phyloP scores from a whole-genome alignment of 2,888 invertebrate genomes.

The Cecidostiba fungosa region DNA sequence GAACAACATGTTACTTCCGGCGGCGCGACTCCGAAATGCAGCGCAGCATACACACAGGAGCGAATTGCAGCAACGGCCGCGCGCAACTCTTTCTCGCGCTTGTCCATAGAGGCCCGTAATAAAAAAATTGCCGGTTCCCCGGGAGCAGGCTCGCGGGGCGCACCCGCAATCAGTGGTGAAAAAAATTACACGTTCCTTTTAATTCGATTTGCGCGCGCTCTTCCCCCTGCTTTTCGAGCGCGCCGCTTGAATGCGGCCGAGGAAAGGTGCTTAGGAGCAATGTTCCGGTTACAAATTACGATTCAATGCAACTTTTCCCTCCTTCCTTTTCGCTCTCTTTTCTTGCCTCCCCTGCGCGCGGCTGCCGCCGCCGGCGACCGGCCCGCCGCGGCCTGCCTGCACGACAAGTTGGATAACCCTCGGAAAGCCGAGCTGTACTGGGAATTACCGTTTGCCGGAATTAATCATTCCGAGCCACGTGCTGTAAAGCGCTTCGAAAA shows the following conservation, averaged over 20 bases:
- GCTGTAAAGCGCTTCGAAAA: not conserved
- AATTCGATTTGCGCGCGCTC: slow-evolving; percentile 73
- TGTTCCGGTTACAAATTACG: slow-evolving; percentile 71
- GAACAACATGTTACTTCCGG: slow-evolving; percentile 76
- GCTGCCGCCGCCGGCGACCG: not conserved
- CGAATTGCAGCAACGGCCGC: not conserved
- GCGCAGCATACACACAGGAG: too few relatives aligned
- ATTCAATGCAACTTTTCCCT: slow-evolving; percentile 70
- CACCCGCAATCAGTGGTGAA: slow-evolving; percentile 65
- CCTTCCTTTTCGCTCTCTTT: slow-evolving; percentile 25
- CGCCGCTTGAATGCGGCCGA: not conserved
- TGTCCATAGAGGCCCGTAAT: slow-evolving; percentile 32
- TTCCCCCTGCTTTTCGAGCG: slow-evolving; percentile 4
- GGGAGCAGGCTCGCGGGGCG: slow-evolving; percentile 55
- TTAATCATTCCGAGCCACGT: not conserved
- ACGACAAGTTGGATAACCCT: slow-evolving; percentile 53
- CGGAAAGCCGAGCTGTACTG: slow-evolving; percentile 58
- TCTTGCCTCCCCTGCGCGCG: slow-evolving; percentile 25
- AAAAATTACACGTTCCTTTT: slow-evolving; percentile 78
- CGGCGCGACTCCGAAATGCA: slow-evolving; percentile 59
- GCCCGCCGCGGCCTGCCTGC: too few relatives aligned
- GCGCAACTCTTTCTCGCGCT: slow-evolving; percentile 29
- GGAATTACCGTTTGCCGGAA: slow-evolving; percentile 34
- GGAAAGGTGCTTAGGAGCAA: slow-evolving; percentile 19
- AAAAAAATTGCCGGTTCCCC: slow-evolving; percentile 70